Evolutionary conservation across 2,797 vertebrate genomes (phyloP).

Genomic region (Rhyacichthys aspro): DNA sequence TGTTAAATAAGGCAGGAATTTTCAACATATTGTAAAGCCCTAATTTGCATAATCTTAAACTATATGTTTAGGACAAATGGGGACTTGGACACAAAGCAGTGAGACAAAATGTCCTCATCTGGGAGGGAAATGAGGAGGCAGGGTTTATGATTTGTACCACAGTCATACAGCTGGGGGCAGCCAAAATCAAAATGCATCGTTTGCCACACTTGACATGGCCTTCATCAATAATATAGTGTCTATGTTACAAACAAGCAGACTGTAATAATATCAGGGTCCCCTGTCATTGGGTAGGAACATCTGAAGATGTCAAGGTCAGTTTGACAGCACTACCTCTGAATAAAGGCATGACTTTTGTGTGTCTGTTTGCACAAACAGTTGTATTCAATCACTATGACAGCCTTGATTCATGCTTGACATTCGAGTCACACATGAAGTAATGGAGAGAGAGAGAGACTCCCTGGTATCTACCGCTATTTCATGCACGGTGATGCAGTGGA

Average conservation of each 20-base stretch:
- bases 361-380: slow-evolving; percentile 2
- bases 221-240: background rate
- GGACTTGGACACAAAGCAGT: no score
- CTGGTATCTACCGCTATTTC: background rate
- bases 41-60: no score
- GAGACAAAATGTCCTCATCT: no score
- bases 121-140: no score
- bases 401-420: slow-evolving; percentile 11
- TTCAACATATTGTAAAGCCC: no score
- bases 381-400: background rate
- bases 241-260: background rate
- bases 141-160: no score
- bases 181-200: no score
- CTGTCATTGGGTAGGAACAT: slow-evolving; percentile 3
- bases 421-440: slow-evolving; percentile 1
- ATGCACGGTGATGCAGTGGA: slow-evolving; percentile 3
- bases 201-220: no score
- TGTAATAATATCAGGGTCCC: background rate
- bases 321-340: slow-evolving; percentile 11
- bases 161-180: no score
- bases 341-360: slow-evolving; percentile 8
- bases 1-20: no score
- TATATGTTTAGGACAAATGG: no score
- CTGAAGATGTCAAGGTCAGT: slow-evolving; percentile 35
- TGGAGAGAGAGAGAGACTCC: background rate